Conservation (phyloP, 2,113 vertebrate genomes). For the Synchiropus splendidus region DNA sequence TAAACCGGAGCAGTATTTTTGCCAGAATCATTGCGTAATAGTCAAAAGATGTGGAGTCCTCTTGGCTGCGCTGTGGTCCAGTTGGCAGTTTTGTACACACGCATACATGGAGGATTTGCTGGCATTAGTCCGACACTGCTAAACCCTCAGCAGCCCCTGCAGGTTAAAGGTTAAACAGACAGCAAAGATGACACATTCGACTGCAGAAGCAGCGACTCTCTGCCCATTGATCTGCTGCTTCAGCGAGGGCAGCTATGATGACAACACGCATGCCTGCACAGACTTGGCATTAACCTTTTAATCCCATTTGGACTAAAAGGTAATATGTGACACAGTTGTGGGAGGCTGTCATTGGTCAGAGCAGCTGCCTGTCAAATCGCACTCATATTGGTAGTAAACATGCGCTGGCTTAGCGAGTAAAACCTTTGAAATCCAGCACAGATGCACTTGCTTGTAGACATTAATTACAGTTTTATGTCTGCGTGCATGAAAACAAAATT, state of each 20-base stretch:
- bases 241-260: not conserved
- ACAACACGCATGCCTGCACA: slow-evolving; percentile 1
- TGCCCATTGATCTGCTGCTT: slow-evolving; percentile 6
- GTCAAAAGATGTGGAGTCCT: slow-evolving; percentile 11
- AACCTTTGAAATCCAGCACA: slow-evolving; percentile 14
- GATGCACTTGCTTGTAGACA: slow-evolving; percentile 6
- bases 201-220: slow-evolving; percentile 9
- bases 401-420: slow-evolving; percentile 10
- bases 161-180: slow-evolving; percentile 41
- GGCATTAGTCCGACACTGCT: slow-evolving; percentile 47
- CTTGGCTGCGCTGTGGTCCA: slow-evolving; percentile 25
- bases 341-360: slow-evolving; percentile 18
- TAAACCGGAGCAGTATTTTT: not conserved
- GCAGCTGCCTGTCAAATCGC: slow-evolving; percentile 18
- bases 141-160: slow-evolving; percentile 36
- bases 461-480: slow-evolving; percentile 2
- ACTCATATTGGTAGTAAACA: slow-evolving; percentile 3
- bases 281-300: slow-evolving; percentile 33
- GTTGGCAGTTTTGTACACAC: slow-evolving; percentile 26
- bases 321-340: slow-evolving; percentile 13
- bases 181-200: slow-evolving; percentile 14
- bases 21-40: slow-evolving; percentile 1
- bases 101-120: slow-evolving; percentile 45
- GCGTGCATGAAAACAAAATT: not conserved
- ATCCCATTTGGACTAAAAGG: slow-evolving; percentile 42